Evolutionary conservation across 2,797 vertebrate genomes (phyloP).

Genomic region (Echeneis naucrates): DNA sequence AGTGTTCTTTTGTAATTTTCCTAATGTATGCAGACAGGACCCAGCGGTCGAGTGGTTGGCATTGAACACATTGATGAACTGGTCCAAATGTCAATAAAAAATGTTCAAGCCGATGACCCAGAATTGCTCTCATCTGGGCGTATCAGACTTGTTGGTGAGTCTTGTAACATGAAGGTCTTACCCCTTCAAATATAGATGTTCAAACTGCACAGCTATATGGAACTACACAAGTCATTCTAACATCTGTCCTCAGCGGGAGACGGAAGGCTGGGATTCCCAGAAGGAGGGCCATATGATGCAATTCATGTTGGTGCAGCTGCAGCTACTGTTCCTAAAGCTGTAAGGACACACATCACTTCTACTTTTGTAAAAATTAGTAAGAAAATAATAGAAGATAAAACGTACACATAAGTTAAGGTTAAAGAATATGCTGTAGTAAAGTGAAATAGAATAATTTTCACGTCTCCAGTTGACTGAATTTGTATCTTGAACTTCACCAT

Average conservation of each 20-base stretch:
- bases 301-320: conserved; percentile 95
- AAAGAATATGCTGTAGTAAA: neutral
- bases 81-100: conserved; percentile 86
- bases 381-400: neutral
- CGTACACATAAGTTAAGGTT: neutral
- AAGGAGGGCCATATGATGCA: conserved; percentile 91
- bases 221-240: neutral
- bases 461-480: neutral
- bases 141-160: conserved; percentile 88
- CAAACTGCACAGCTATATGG: neutral
- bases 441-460: neutral
- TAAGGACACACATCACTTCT: conserved; percentile 65
- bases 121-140: conserved; percentile 87
- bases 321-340: conserved; percentile 86
- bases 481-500: neutral
- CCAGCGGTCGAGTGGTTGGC: conserved; percentile 88
- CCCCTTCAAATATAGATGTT: neutral
- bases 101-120: conserved; percentile 88
- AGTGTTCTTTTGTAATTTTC: no score
- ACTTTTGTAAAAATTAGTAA: neutral
- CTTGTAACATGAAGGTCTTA: neutral
- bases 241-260: conserved; percentile 85
- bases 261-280: conserved; percentile 88
- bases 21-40: conserved; percentile 81
- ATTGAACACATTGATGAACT: conserved; percentile 93